Evolutionary conservation across 2,113 vertebrate species (phyloP).

Genomic region (Climacteris rufus): DNA sequence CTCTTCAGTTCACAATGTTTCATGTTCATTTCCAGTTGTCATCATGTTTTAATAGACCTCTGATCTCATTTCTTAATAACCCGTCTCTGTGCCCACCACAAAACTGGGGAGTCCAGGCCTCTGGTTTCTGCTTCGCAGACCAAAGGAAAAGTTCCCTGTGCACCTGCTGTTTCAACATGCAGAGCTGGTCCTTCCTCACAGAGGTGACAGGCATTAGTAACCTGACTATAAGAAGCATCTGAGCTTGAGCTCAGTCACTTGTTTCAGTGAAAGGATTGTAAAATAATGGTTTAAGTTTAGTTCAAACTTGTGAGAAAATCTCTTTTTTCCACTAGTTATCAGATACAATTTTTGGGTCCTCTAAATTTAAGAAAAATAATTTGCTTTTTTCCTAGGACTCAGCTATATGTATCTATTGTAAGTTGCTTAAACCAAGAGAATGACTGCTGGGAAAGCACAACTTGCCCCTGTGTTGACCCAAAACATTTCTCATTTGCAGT

Average conservation of each 20-base stretch:
- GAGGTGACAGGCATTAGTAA: neutral
- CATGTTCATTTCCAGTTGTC: neutral
- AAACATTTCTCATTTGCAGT: neutral
- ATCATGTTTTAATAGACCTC: neutral
- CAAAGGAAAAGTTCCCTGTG: neutral
- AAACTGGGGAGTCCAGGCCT: neutral
- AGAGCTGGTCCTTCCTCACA: neutral
- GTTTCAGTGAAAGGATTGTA: neutral
- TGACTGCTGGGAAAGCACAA: neutral
- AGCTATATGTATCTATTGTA: neutral
- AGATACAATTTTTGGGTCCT: neutral
- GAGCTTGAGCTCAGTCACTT: neutral
- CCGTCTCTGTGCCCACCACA: neutral
- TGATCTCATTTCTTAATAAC: neutral
- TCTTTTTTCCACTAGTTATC: neutral
- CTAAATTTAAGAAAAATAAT: neutral
- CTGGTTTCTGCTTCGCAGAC: neutral
- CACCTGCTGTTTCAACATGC: fast-evolving
- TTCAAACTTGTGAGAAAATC: neutral
- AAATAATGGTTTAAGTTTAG: neutral
- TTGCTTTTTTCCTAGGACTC: neutral
- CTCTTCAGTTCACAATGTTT: neutral
- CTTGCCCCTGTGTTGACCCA: neutral
- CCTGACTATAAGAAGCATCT: neutral
- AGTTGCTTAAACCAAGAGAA: neutral